Evolutionary conservation across 2,797 vertebrate species (phyloP), one percentile per base, ranked within the genome.

Genomic region (Pantherophis alleghaniensis): DNA sequence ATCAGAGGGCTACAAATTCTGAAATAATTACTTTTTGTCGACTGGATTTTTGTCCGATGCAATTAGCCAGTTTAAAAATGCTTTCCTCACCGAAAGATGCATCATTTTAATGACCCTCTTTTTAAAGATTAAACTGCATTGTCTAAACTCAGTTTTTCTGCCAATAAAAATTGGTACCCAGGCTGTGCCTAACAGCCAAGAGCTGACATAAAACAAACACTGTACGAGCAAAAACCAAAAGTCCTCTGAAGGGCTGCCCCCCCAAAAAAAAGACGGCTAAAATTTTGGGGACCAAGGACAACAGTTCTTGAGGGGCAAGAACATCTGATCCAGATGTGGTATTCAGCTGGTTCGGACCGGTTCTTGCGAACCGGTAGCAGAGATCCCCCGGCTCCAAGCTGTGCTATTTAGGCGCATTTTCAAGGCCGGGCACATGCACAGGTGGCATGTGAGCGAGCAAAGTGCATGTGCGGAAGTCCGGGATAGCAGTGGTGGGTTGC

Each of bases 51-150:
- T 96, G 95, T 95, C 96, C 94, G 94, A 92, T 92, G 93, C 94
- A 94, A 95, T 97, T 96, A 97, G 95, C 91, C 92, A 95, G 94
- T 83, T 83, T 83, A 83, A 83, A 47, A 83, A 83, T 83, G 37
- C 74, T 83, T 2, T 93, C 95, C 94, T 91, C 94, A 95, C 95
- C 92, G 93, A 93, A 95, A n/a, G 94, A 95, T 94, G 94, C 96
- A 94, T 95, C 91, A 92, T 95, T 96, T 96, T 97, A 96, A 96
- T 95, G 95, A 94, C 95, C 94, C 94, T 92, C 37, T 94, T 94
- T 94, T 22, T n/a, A 69, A 87, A 95, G 95, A 97, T 97, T 96
- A 95, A 94, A 94, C 91, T 87, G 2, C 95, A 94, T 96, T 96
- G 60, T 96, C 95, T 96, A 94, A 94, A 95, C 88, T 92, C 92